Percentiles rank a stretch among this genome's conserved stretches.
These are phyloP conservation scores for Tetropium fuscum DNA, from an alignment of 2,888 invertebrate species.

Conservation along the genomic window DNA sequence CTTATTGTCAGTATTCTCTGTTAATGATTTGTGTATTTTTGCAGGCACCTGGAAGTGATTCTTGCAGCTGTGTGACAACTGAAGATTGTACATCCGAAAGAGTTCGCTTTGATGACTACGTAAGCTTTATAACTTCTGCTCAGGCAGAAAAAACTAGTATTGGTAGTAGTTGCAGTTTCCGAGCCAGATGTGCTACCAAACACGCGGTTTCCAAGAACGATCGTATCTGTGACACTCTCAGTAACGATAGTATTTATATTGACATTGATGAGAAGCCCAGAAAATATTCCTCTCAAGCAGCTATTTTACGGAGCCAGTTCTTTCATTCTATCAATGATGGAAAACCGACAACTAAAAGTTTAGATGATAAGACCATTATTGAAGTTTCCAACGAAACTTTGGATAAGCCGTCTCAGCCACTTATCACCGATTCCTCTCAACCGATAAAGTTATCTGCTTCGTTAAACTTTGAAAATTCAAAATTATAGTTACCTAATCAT, in stretches of 20 bases:
- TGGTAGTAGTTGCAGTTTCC: conserved; percentile 64
- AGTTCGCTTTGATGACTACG: conserved; percentile 75
- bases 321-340: conserved; percentile 64
- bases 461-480: conserved; percentile 47
- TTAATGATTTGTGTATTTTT: too few relatives aligned
- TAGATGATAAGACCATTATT: conserved; percentile 61
- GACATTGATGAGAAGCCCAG: conserved; percentile 61
- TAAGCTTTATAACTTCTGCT: conserved; percentile 69
- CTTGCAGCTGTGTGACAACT: conserved; percentile 64
- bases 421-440: conserved; percentile 32
- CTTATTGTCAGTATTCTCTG: too few relatives aligned
- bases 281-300: conserved; percentile 66
- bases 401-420: conserved; percentile 51
- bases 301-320: conserved; percentile 68
- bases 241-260: conserved; percentile 63
- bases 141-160: conserved; percentile 65
- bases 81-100: conserved; percentile 73
- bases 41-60: conserved; percentile 64
- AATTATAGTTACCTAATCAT: conserved; percentile 49
- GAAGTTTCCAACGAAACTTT: conserved; percentile 62
- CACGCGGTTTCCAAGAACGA: conserved; percentile 37
- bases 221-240: conserved; percentile 55
- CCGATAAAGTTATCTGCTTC: conserved; percentile 38
- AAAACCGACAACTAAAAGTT: conserved; percentile 55
- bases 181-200: conserved; percentile 55